A percentile compares a stretch with the other conserved stretches of the same genome.
Conservation (phyloP, 2,797 vertebrate species). For the Gymnopithys bicolor region DNA sequence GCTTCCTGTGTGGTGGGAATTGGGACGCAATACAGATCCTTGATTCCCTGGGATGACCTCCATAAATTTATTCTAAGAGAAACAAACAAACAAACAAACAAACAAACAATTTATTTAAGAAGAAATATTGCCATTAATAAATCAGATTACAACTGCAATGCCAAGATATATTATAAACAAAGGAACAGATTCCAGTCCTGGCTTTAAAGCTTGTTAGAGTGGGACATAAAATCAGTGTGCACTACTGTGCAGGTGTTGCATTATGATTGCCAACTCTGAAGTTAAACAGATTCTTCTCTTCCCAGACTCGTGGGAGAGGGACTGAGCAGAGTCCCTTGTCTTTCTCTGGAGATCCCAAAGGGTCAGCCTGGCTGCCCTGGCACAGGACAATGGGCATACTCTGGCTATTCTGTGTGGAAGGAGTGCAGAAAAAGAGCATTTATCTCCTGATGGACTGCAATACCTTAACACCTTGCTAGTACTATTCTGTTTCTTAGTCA, state of each 20-base stretch:
- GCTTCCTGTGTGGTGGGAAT: not conserved
- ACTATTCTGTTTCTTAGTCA: not conserved
- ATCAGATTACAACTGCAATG: not conserved
- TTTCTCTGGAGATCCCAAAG: not conserved
- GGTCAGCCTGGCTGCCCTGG: not conserved
- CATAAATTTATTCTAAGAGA: not conserved
- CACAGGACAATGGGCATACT: not conserved
- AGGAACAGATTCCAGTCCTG: not conserved
- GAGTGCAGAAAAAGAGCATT: not conserved
- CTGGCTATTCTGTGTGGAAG: not conserved
- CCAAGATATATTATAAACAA: not conserved
- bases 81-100: not conserved
- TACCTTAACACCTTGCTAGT: not conserved
- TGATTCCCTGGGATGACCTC: not conserved
- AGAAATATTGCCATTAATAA: not conserved
- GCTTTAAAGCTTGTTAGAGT: not conserved
- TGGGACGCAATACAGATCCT: not conserved
- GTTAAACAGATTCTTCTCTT: not conserved
- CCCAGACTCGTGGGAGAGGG: not conserved
- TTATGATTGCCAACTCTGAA: not conserved
- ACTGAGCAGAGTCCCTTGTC: not conserved
- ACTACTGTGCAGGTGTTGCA: not conserved
- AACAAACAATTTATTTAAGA: not conserved
- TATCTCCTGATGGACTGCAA: not conserved
- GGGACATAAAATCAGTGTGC: not conserved